Evolutionary conservation across 2,888 invertebrate species (phyloP).

Genomic region (Drosophila glabriapex): DNA sequence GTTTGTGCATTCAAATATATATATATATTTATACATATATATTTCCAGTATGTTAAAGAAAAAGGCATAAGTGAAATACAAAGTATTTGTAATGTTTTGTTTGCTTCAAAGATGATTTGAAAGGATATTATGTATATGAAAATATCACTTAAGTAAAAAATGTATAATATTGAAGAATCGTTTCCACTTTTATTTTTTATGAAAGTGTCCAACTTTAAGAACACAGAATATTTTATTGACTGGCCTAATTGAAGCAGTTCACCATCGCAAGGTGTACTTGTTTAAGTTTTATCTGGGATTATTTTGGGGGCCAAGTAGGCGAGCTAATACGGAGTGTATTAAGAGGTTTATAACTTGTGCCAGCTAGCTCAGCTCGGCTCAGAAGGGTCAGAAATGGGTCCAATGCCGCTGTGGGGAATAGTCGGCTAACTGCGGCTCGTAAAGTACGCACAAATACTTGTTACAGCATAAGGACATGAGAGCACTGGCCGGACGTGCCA

Average conservation of each 20-base stretch:
- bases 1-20: neutral
- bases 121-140: neutral
- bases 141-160: neutral
- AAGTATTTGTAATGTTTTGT: neutral
- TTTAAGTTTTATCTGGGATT: slow-evolving; percentile 36
- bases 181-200: neutral
- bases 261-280: slow-evolving; percentile 3
- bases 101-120: neutral
- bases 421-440: slow-evolving; percentile 39
- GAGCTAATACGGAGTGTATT: slow-evolving; percentile 42
- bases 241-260: slow-evolving; percentile 3
- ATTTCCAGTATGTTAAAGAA: neutral
- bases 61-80: neutral
- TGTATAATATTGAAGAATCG: neutral
- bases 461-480: slow-evolving; percentile 14
- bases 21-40: neutral
- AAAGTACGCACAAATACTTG: slow-evolving; percentile 54
- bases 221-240: slow-evolving; percentile 8
- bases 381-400: slow-evolving; percentile 45
- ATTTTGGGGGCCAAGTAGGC: slow-evolving; percentile 1
- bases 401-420: slow-evolving; percentile 30
- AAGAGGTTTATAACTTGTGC: slow-evolving; percentile 52
- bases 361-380: slow-evolving; percentile 22
- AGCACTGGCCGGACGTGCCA: slow-evolving; percentile 48
- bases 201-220: neutral